Conservation (phyloP, 2,888 invertebrate genomes). For the Rhimphoctona megacephalus region DNA sequence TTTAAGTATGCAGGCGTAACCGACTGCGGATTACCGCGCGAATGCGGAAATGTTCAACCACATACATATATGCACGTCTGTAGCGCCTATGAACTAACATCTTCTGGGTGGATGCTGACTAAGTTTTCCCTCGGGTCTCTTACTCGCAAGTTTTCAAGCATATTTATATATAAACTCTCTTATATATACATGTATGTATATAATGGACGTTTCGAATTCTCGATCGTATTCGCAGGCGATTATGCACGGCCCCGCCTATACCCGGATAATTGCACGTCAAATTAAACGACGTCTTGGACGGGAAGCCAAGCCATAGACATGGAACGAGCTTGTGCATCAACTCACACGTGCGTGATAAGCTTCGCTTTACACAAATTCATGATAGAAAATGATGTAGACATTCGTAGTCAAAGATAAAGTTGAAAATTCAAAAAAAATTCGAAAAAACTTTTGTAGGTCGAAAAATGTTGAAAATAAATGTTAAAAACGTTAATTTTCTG, state of each 20-base stretch:
- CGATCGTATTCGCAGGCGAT: constrained; percentile 68
- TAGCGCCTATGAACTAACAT: constrained; percentile 45
- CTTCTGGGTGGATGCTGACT: constrained; percentile 48
- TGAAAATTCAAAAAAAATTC: not conserved
- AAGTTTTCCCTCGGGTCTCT: constrained; percentile 58
- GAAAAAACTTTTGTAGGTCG: not conserved
- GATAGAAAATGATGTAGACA: not conserved
- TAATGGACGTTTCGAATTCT: constrained; percentile 43
- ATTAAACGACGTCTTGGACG: constrained; percentile 65
- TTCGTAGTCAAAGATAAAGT: not conserved
- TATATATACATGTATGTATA: not conserved
- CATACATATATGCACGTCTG: constrained; percentile 30
- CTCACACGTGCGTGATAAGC: constrained; percentile 10
- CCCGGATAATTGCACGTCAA: constrained; percentile 68
- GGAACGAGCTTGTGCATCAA: constrained; percentile 28
- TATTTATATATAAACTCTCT: constrained; percentile 30
- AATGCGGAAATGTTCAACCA: constrained; percentile 67
- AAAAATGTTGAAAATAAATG: not conserved
- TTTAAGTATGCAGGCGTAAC: constrained; percentile 65
- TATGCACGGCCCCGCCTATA: constrained; percentile 65
- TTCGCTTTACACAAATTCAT: not conserved
- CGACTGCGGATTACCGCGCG: constrained; percentile 66
- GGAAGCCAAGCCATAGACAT: constrained; percentile 21
- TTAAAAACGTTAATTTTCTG: too few relatives aligned
- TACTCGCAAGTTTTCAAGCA: constrained; percentile 11